A percentile compares a stretch with the other conserved stretches of the same genome.
phyloP scores from a whole-genome alignment of 1,140 invertebrate genomes.

The Dolichoris vasculosae region DNA sequence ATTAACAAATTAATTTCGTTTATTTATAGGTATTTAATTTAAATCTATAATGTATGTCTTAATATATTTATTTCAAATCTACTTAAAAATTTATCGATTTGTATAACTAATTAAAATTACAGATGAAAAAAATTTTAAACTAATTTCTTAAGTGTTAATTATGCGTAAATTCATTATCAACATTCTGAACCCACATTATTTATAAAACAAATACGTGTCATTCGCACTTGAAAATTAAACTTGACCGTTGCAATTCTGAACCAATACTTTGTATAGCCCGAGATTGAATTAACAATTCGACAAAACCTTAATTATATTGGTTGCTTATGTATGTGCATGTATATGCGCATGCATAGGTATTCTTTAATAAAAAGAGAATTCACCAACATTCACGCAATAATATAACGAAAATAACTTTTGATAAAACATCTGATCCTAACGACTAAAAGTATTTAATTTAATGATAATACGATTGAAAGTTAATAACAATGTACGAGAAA shows the following conservation, averaged over 20 bases:
- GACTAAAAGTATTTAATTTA: not conserved
- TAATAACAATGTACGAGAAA: not conserved
- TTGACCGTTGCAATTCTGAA: not conserved
- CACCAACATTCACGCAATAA: not conserved
- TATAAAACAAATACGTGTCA: constrained; percentile 5
- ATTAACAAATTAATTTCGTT: too few species aligned
- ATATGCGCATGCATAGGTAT: not conserved
- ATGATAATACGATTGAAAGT: not conserved
- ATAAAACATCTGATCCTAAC: not conserved
- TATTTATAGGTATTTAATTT: too few species aligned
- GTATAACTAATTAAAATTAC: not conserved
- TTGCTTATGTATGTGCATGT: not conserved
- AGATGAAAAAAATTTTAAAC: not conserved
- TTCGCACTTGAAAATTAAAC: not conserved
- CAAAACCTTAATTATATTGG: constrained; percentile 47
- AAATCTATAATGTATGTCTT: too few species aligned
- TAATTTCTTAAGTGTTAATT: not conserved
- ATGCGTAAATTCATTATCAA: not conserved
- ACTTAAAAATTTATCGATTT: too few species aligned
- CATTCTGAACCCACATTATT: not conserved
- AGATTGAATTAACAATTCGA: constrained; percentile 51
- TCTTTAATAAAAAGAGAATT: not conserved
- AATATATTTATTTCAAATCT: too few species aligned
- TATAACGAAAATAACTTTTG: not conserved
- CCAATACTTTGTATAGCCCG: constrained; percentile 17